Conservation (phyloP, 2,888 invertebrate genomes). For the Cerceris rybyensis region DNA sequence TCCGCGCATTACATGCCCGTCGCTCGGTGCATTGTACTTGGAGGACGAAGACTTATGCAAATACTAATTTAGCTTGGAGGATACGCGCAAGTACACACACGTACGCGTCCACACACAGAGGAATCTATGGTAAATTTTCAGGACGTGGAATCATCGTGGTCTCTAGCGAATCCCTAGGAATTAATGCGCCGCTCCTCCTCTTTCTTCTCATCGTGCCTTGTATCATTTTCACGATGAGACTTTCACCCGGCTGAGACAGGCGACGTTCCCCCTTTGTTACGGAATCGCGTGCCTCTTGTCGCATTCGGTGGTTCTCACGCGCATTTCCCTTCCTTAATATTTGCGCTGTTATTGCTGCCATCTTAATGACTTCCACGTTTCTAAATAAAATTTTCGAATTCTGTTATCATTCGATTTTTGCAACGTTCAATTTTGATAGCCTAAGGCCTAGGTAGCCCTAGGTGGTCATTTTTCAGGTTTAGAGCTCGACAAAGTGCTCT, state of each 20-base stretch:
- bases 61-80: constrained; percentile 23
- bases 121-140: constrained; percentile 3
- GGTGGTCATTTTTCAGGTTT: too few species aligned
- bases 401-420: too few species aligned
- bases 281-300: constrained; percentile 47
- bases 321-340: constrained; percentile 10
- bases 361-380: too few species aligned
- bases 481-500: too few species aligned
- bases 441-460: too few species aligned
- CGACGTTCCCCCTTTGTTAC: constrained; percentile 60
- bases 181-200: constrained; percentile 59
- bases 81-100: neutral
- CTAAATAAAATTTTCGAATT: too few species aligned
- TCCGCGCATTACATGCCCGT: constrained; percentile 8
- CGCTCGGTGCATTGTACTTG: constrained; percentile 4
- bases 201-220: constrained; percentile 21
- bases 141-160: constrained; percentile 12
- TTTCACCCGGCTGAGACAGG: constrained; percentile 66
- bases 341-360: neutral
- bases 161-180: constrained; percentile 53
- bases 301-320: constrained; percentile 42
- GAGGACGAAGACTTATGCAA: constrained; percentile 15
- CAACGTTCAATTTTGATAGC: too few species aligned
- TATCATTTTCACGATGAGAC: constrained; percentile 69
- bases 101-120: neutral